These are phyloP conservation scores for Atopsyche davidsoni DNA, from an alignment of 1,140 invertebrate genomes.

Conservation along the genomic window DNA sequence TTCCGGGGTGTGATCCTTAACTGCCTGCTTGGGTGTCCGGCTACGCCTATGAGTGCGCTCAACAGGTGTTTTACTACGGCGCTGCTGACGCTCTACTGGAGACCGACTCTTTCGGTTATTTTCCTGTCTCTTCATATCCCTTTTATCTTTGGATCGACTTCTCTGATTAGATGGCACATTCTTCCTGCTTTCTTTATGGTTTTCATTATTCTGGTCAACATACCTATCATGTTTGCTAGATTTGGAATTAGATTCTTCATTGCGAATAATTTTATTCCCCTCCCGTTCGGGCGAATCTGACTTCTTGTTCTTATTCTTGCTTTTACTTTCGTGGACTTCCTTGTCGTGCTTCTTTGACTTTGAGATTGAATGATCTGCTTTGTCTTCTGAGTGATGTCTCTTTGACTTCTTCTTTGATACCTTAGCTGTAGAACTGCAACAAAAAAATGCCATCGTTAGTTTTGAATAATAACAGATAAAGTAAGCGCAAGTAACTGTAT, in stretches of 20 bases:
- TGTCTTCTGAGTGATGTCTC: conserved; percentile 19
- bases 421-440: conserved; percentile 26
- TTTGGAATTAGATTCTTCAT: too few relatives aligned
- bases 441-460: too few relatives aligned
- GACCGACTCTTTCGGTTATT: conserved; percentile 20
- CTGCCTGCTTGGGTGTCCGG: conserved; percentile 16
- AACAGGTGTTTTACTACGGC: conserved; percentile 17
- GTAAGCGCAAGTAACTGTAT: too few relatives aligned
- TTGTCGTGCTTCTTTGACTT: conserved; percentile 15
- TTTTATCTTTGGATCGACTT: conserved; percentile 22
- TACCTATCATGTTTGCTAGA: background rate
- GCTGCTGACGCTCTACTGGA: conserved; percentile 9
- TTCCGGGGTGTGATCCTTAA: conserved; percentile 12
- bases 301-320: conserved; percentile 24
- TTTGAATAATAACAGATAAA: too few relatives aligned
- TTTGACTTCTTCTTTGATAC: conserved; percentile 26
- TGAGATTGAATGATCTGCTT: background rate
- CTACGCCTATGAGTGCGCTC: conserved; percentile 14
- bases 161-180: conserved; percentile 9
- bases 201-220: conserved; percentile 5
- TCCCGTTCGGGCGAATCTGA: conserved; percentile 10
- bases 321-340: conserved; percentile 9
- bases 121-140: conserved; percentile 14
- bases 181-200: conserved; percentile 19
- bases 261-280: too few relatives aligned